Evolutionary conservation across 2,888 invertebrate species (phyloP).

Genomic region (Apodemia mormo): DNA sequence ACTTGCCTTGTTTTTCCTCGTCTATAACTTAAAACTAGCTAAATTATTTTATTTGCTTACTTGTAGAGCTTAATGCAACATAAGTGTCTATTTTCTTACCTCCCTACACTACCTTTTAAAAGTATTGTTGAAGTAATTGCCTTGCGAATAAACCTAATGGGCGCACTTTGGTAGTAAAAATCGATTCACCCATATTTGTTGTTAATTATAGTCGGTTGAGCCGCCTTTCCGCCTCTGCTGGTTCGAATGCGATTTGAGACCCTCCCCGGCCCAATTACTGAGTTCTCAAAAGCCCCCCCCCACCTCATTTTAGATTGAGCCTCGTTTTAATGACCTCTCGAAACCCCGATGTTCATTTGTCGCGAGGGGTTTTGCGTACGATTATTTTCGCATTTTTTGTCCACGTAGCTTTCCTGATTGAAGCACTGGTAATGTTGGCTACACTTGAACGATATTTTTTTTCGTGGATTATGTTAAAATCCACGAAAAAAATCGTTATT

Average conservation of each 20-base stretch:
- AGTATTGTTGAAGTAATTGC: constrained; percentile 69
- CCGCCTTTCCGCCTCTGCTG: constrained; percentile 78
- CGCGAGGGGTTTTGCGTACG: constrained; percentile 73
- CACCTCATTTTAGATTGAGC: constrained; percentile 73
- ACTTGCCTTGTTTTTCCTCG: neutral
- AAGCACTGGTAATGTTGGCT: constrained; percentile 50
- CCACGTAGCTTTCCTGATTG: constrained; percentile 52
- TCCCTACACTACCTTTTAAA: constrained; percentile 9
- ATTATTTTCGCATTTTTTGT: constrained; percentile 69
- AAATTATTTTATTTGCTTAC: neutral
- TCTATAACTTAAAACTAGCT: neutral
- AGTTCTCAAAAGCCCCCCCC: constrained; percentile 72
- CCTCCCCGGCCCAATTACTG: constrained; percentile 80
- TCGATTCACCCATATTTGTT: constrained; percentile 81
- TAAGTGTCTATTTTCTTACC: neutral
- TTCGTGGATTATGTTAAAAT: constrained; percentile 24
- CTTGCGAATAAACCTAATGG: constrained; percentile 64
- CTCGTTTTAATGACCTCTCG: constrained; percentile 80
- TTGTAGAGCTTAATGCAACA: neutral
- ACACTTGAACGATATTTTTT: constrained; percentile 34
- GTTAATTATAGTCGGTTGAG: constrained; percentile 80
- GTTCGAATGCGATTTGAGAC: constrained; percentile 78
- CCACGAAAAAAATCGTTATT: too few species aligned
- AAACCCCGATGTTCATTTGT: constrained; percentile 80
- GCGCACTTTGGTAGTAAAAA: constrained; percentile 60